A percentile compares a stretch with the other conserved stretches of the same genome.
These are phyloP conservation scores for Drosophila ustulata DNA, from an alignment of 2,888 invertebrate species.

Conservation along the genomic window DNA sequence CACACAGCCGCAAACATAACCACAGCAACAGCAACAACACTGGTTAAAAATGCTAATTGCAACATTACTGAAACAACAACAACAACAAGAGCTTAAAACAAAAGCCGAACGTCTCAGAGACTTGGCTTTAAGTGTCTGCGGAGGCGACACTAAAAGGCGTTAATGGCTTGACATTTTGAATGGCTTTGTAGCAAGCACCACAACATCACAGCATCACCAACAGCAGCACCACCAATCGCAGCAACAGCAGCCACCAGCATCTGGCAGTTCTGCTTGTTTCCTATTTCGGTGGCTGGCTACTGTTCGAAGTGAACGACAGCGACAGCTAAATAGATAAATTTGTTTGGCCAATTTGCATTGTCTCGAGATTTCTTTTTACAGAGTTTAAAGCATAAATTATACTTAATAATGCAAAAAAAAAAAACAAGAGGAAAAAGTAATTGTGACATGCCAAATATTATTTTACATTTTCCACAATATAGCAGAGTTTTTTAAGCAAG, in stretches of 20 bases:
- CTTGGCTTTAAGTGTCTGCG: slow-evolving; percentile 68
- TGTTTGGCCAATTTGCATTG: slow-evolving; percentile 51
- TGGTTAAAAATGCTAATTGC: slow-evolving; percentile 72
- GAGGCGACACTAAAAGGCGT: slow-evolving; percentile 80
- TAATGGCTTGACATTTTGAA: slow-evolving; percentile 78
- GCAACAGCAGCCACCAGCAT: slow-evolving; percentile 25
- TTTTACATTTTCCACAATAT: slow-evolving; percentile 10
- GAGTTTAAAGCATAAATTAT: slow-evolving; percentile 38
- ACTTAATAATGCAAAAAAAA: slow-evolving; percentile 26
- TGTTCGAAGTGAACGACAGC: slow-evolving; percentile 54
- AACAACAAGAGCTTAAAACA: slow-evolving; percentile 28
- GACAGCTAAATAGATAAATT: slow-evolving; percentile 30
- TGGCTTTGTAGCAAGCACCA: slow-evolving; percentile 43
- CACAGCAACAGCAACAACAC: slow-evolving; percentile 12
- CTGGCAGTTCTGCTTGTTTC: slow-evolving; percentile 58
- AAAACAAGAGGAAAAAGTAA: slow-evolving; percentile 17
- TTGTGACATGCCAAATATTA: slow-evolving; percentile 21
- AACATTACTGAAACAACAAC: slow-evolving; percentile 57
- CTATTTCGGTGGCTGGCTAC: slow-evolving; percentile 68
- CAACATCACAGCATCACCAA: neutral
- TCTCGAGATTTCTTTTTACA: slow-evolving; percentile 15
- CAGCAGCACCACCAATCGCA: slow-evolving; percentile 15
- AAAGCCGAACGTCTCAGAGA: neutral
- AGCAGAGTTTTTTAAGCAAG: slow-evolving; percentile 8
- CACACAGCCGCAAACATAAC: slow-evolving; percentile 41